Evolutionary conservation across 1,140 invertebrate species (phyloP).

Genomic region (Diplogasteroides magnus): DNA sequence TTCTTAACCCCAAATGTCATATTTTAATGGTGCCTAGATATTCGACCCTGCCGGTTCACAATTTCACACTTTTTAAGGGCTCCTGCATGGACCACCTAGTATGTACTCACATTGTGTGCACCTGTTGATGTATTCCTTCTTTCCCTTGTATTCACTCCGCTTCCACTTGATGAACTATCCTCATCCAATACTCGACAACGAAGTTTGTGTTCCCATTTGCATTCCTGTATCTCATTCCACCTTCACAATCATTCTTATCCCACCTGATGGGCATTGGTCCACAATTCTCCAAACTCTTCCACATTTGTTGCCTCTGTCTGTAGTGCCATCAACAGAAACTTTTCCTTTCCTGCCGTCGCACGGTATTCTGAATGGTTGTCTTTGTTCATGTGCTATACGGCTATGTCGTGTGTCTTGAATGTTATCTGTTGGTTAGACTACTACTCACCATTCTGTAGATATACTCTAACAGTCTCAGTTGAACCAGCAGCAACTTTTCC

Average conservation of each 20-base stretch:
- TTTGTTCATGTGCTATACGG: background rate
- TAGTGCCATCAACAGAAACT: constrained; percentile 69
- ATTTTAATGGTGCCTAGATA: too few relatives aligned
- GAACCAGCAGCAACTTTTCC: constrained; percentile 67
- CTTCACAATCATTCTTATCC: too few relatives aligned
- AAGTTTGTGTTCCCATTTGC: background rate
- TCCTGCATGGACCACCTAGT: background rate
- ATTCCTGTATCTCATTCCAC: background rate
- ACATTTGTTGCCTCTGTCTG: constrained; percentile 59
- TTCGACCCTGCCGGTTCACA: too few relatives aligned
- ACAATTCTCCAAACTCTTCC: constrained; percentile 61
- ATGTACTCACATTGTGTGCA: background rate
- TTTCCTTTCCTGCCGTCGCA: constrained; percentile 62
- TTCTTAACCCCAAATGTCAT: too few relatives aligned
- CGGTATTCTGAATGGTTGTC: constrained; percentile 28
- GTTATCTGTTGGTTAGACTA: too few relatives aligned
- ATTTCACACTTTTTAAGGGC: too few relatives aligned
- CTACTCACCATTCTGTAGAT: constrained; percentile 54
- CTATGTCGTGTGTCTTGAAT: background rate
- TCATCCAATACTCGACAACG: background rate
- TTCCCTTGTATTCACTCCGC: background rate
- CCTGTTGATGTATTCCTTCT: background rate
- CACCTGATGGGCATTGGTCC: constrained; percentile 59
- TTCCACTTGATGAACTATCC: background rate
- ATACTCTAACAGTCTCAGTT: constrained; percentile 51